phyloP scores from a whole-genome alignment of 2,113 vertebrate species.

The Guaruba guarouba region DNA sequence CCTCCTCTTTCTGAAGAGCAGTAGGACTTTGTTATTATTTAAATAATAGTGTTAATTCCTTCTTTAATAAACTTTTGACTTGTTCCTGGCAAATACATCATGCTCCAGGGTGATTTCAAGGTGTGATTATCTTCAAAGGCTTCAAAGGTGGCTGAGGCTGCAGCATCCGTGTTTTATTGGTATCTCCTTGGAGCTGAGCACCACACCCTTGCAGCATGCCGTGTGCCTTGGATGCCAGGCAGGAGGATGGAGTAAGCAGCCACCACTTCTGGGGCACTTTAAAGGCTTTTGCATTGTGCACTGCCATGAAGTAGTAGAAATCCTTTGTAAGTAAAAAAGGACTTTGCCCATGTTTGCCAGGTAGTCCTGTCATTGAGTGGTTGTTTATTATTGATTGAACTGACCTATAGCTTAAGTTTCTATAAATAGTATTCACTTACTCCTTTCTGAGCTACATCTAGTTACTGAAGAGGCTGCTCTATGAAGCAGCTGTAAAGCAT shows the following conservation, averaged over 20 bases:
- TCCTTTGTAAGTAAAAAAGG: neutral
- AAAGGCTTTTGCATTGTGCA: neutral
- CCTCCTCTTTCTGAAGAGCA: neutral
- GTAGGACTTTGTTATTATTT: neutral
- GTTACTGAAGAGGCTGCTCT: neutral
- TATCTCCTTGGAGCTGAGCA: neutral
- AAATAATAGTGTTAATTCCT: neutral
- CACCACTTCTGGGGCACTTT: rapidly evolving
- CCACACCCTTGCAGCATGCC: neutral
- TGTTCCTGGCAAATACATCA: conserved; percentile 1
- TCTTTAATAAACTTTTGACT: conserved; percentile 20
- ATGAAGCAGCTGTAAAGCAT: neutral
- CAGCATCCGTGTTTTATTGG: conserved; percentile 31
- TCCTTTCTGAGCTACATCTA: neutral
- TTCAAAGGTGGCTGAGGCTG: conserved; percentile 3
- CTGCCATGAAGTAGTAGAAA: neutral
- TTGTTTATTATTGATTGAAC: neutral
- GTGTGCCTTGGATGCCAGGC: neutral
- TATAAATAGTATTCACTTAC: neutral
- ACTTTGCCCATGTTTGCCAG: neutral
- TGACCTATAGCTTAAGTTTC: neutral
- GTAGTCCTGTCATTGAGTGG: neutral
- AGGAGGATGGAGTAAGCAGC: neutral
- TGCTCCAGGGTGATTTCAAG: neutral
- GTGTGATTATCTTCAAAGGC: conserved; percentile 52